These are phyloP conservation scores for Digitonthophagus gazella DNA, from an alignment of 2,888 invertebrate genomes.

Conservation along the genomic window DNA sequence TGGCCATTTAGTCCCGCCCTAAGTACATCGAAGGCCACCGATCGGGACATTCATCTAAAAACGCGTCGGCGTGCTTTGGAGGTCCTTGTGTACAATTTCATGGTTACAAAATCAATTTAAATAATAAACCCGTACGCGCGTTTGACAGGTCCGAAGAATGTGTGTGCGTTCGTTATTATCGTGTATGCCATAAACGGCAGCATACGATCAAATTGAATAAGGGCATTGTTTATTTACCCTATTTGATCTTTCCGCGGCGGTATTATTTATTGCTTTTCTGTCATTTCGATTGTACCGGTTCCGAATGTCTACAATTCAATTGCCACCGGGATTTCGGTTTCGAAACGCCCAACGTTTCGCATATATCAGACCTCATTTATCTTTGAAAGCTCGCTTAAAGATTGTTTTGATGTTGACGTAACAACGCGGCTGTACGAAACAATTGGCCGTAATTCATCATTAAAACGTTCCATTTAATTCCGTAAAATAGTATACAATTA, in stretches of 20 bases:
- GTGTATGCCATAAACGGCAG: constrained; percentile 22
- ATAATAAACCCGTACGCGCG: constrained; percentile 20
- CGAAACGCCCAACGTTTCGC: no score
- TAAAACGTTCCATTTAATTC: no score
- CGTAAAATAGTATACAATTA: no score
- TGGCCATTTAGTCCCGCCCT: constrained; percentile 1
- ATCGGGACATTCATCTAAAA: background rate
- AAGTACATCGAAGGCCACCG: background rate
- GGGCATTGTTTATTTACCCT: constrained; percentile 19
- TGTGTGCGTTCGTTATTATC: constrained; percentile 24
- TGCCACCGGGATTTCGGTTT: no score
- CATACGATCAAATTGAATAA: constrained; percentile 20
- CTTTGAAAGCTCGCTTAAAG: no score
- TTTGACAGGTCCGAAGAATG: constrained; percentile 14
- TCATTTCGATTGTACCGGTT: no score
- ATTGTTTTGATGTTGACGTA: no score
- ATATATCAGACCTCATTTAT: no score
- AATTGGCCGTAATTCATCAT: no score
- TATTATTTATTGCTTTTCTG: constrained; percentile 14
- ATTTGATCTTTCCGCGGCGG: constrained; percentile 20
- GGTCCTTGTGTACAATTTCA: background rate
- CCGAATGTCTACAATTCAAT: no score
- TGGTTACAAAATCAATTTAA: constrained; percentile 23
- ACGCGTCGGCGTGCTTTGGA: background rate
- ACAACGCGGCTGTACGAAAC: no score